Evolutionary conservation across 1,140 invertebrate genomes (phyloP).

Genomic region (Drosophila bocki): DNA sequence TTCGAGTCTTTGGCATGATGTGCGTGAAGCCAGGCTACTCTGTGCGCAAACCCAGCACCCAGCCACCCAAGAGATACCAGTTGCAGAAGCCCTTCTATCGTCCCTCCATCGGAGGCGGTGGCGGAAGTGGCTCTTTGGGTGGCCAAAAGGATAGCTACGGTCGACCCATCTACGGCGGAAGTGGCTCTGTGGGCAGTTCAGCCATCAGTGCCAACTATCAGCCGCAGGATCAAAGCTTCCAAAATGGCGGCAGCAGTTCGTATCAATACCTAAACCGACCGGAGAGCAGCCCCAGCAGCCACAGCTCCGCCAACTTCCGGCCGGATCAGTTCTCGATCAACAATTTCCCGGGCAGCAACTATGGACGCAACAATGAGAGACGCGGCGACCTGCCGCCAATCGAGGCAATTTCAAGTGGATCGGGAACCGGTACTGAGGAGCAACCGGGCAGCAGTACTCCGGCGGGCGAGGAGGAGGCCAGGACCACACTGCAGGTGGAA

Average conservation of each 20-base stretch:
- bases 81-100: conserved; percentile 82
- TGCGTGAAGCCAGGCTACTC: conserved; percentile 88
- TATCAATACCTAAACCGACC: conserved; percentile 84
- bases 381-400: conserved; percentile 75
- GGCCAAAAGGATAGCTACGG: conserved; percentile 76
- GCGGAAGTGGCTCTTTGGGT: conserved; percentile 21
- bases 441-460: conserved; percentile 72
- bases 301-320: conserved; percentile 72
- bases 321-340: conserved; percentile 77
- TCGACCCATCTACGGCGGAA: conserved; percentile 70
- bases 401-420: conserved; percentile 59
- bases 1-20: conserved; percentile 97
- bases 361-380: conserved; percentile 80
- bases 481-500: conserved; percentile 66
- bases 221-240: conserved; percentile 69
- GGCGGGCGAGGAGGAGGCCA: conserved; percentile 69
- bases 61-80: conserved; percentile 82
- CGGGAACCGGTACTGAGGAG: conserved; percentile 32
- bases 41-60: conserved; percentile 77
- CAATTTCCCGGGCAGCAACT: conserved; percentile 78
- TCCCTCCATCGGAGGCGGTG: conserved; percentile 37
- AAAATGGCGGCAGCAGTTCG: conserved; percentile 59
- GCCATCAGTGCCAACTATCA: conserved; percentile 76
- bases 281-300: conserved; percentile 68
- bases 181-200: conserved; percentile 48